phyloP scores from a whole-genome alignment of 2,113 vertebrate species.

The Lynx canadensis region DNA sequence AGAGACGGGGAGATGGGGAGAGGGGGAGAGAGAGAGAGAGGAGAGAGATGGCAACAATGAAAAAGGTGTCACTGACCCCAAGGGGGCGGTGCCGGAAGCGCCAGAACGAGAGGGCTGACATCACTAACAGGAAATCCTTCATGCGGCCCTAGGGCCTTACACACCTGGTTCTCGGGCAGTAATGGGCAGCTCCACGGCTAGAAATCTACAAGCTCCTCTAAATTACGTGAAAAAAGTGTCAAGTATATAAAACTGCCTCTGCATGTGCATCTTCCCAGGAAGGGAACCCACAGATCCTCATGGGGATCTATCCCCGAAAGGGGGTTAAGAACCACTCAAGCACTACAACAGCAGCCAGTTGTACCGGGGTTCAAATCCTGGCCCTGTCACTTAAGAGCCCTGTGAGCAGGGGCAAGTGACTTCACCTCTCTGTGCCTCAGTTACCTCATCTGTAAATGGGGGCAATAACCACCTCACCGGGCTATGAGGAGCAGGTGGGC shows the following conservation, averaged over 20 bases:
- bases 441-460: background rate
- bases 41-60: background rate
- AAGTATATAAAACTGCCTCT: background rate
- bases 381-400: background rate
- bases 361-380: background rate
- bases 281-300: background rate
- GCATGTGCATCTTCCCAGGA: background rate
- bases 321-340: background rate
- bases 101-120: background rate
- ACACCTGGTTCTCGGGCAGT: background rate
- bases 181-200: too few species aligned
- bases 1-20: constrained; percentile 31
- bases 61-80: background rate
- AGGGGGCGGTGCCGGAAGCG: background rate
- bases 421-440: constrained; percentile 40
- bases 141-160: background rate
- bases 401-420: background rate
- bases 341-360: too few species aligned
- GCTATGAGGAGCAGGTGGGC: background rate
- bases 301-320: rapidly evolving
- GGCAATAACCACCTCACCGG: rapidly evolving
- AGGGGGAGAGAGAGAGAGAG: constrained; percentile 32
- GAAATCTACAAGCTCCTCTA: background rate
- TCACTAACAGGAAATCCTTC: background rate
- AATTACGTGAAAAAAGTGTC: background rate